These are phyloP conservation scores for Eugnorisma glareosa DNA, from an alignment of 2,888 invertebrate genomes.

Conservation along the genomic window DNA sequence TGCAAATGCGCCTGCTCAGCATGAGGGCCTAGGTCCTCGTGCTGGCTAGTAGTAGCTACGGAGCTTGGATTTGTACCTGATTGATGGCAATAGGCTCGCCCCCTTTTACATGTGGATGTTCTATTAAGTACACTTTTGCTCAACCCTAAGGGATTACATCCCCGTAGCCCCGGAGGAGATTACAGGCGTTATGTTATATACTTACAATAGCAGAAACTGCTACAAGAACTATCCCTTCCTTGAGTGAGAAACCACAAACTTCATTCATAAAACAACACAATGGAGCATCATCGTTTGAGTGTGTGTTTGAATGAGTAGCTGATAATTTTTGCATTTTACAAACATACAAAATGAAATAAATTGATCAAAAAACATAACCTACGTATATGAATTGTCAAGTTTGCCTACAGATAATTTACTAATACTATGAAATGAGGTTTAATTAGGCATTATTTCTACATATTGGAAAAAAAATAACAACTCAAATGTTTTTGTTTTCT, in stretches of 20 bases:
- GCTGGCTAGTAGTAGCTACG: not conserved
- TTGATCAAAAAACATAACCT: conserved; percentile 10
- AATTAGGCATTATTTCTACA: not conserved
- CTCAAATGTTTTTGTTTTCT: too few species aligned
- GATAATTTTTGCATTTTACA: conserved; percentile 32
- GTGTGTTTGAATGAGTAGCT: not conserved
- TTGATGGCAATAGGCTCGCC: not conserved
- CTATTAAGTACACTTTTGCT: not conserved
- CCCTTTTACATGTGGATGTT: not conserved
- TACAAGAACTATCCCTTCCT: conserved; percentile 67
- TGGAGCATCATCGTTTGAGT: not conserved
- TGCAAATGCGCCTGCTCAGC: too few species aligned
- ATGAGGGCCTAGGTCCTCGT: too few species aligned
- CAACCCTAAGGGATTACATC: not conserved
- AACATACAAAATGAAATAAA: conserved; percentile 11
- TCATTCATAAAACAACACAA: conserved; percentile 39
- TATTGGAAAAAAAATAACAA: too few species aligned
- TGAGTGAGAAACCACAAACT: conserved; percentile 57
- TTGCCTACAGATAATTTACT: conserved; percentile 6
- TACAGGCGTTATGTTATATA: not conserved
- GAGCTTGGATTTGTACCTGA: not conserved
- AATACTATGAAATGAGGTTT: conserved; percentile 27
- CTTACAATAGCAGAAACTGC: conserved; percentile 71
- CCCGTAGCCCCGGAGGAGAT: not conserved
- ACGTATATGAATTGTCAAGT: conserved; percentile 18